Base-by-base conservation (phyloP, 2,888 invertebrate genomes). In the Drosophila multiciliata region DNA sequence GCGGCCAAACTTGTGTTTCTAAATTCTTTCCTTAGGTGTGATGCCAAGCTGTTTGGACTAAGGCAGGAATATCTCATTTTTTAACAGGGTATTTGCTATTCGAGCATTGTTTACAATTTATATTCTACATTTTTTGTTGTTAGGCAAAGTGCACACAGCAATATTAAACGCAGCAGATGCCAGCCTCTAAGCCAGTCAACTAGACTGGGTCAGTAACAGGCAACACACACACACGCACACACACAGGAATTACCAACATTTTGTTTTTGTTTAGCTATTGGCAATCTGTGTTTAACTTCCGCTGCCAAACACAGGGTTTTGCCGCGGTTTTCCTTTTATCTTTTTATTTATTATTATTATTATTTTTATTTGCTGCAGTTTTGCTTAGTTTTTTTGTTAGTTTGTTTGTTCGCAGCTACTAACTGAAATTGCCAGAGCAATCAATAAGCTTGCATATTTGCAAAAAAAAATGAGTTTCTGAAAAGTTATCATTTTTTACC, bases 201-300 rank as follows among this genome's bases (percentile, higher is more conserved):
- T 59, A 69, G 59, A 74, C 54, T 40, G 58, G 54, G 48, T n/a
- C 59, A 62, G 33, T 17, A 32, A 29, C 29, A n/a, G 29, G 48
- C 20, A 45, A 48, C 45, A 32, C 23, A 20, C 42, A 23, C 6
- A 23, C 58, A 9, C 26, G 29, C 26, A 29, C 38, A 40, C 20
- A n/a, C 49, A 32, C 40, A 50, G 12, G 26, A 59, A 17, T 33
- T 40, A 33, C 12, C 20, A n/a, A 23, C 0, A 40, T 60, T n/a
- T 50, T 71, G 67, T 67, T 64, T 65, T 68, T 70, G 74, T 62
- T 58, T 64, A 58, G 65, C 59, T 70, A 82, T 85, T 80, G 83
- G 76, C 85, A 85, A 85, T 85, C 85, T 87, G 60, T 71, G 73
- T 69, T 78, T 77, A 77, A 73, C 87, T 79, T 87, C 76, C 85